Evolutionary conservation across 37 sponge, comb jelly and placozoan species (phyloP), one percentile per base, ranked within the genome.

Genomic region (Theonella swinhoei): DNA sequence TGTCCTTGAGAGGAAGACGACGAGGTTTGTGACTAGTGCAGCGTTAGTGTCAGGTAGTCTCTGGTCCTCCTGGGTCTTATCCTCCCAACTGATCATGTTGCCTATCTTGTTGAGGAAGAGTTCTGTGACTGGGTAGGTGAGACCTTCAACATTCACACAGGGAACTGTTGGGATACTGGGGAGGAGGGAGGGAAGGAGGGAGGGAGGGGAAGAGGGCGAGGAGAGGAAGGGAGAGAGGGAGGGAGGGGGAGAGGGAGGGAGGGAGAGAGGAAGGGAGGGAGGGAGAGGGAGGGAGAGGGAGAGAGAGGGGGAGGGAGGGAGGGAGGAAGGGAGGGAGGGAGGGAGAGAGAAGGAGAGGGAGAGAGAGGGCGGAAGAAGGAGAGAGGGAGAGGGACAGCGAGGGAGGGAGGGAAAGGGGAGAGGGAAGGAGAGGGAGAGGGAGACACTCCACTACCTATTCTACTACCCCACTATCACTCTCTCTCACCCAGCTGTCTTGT

Each of bases 401-500:
- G 34, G 70, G 36, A 33, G 70, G 33, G 70, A 35, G 8, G 36
- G 34, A 35, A 8, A 33, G 36, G 34, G 70, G 8, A 33, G 70
- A 69, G 36, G 70, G 34, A 4, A 33, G 4, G 70, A 33, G 8
- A 33, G 70, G 36, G n/a, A n/a, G n/a, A n/a, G n/a, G n/a, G n/a
- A n/a, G n/a, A n/a, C n/a, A n/a, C n/a, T n/a, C n/a, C n/a, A n/a
- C n/a, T n/a, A n/a, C n/a, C n/a, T n/a, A n/a, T n/a, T n/a, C n/a
- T n/a, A n/a, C n/a, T n/a, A n/a, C n/a, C n/a, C n/a, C n/a, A n/a
- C n/a, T n/a, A n/a, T n/a, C n/a, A n/a, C n/a, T n/a, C n/a, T n/a
- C n/a, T n/a, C 64, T 63, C 64, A 63, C 64, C 64, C 64, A 63
- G 64, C 64, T 5, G 26, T 76, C 38, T 78, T 24, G 80, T n/a